Evolutionary conservation across 2,888 invertebrate species (phyloP), one percentile per base, ranked within the genome.

Genomic region (Hypomecis punctinalis): DNA sequence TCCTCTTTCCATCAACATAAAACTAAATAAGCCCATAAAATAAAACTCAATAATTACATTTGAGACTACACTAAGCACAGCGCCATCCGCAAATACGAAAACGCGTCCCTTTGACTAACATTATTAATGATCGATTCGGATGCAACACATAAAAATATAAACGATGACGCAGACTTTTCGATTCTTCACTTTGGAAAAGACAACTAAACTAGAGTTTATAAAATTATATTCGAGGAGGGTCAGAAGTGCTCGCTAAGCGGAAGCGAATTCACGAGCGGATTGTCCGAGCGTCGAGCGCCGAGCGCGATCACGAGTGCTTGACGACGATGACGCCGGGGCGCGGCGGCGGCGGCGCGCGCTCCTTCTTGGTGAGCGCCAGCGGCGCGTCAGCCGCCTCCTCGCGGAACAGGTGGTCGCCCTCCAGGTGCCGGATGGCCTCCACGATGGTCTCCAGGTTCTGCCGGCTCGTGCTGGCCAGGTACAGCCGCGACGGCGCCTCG

Each of bases 381-480:
- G 96, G 95, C 56, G 88, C 87, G 57, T 95, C 94, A 8, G 90
- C 82, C 74, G 94, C 93, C 77, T 95, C 96, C 78, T 98, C 98
- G 71, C 96, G 95, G 90, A 98, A 98, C 83, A 98, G 93, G 86
- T 98, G 98, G 86, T 98, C 99, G 46, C 99, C 99, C 86, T 99
- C 99, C 74, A 99, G 93, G 85, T 99, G 99, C 45, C 99, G 96
- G 81, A 99, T 99, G 61, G 99, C 99, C 88, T 99, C 99, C 45
- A 99, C 98, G 74, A 99, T 99, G 10, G 99, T 99, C 90, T 99
- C 99, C 77, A 99, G 94, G 88, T 99, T 99, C 87, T 98, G 98
- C 61, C 98, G 96, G 69, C 98, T 98, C 57, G 97, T 97, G 74
- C 91, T 93, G 23, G 93, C 91, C 33, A 91, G 81, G 76, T 93